Conservation (phyloP, 2,888 invertebrate genomes). For the Dryadula phaetusa region DNA sequence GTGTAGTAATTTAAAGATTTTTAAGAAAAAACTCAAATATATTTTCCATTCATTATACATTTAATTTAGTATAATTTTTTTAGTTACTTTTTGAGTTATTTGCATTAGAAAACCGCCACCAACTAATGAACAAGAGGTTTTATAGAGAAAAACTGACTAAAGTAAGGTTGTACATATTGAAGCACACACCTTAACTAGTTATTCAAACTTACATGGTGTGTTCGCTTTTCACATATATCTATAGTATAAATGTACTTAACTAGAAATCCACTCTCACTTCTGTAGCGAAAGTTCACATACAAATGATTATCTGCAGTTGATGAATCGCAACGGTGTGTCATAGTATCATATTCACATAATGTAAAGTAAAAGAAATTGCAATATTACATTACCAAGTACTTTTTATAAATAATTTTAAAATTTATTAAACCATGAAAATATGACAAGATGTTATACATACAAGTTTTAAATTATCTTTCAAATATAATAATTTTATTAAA, state of each 20-base stretch:
- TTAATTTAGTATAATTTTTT: too few species aligned
- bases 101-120: too few species aligned
- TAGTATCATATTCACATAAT: constrained; percentile 20
- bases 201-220: constrained; percentile 36
- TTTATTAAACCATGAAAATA: too few species aligned
- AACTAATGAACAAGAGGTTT: too few species aligned
- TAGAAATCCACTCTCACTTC: constrained; percentile 67
- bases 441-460: too few species aligned
- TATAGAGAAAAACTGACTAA: neutral
- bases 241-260: constrained; percentile 48
- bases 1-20: too few species aligned
- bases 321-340: constrained; percentile 41
- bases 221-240: constrained; percentile 37
- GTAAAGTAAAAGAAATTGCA: neutral
- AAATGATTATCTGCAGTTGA: constrained; percentile 44
- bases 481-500: too few species aligned
- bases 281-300: constrained; percentile 68
- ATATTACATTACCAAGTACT: neutral
- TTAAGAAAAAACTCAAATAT: too few species aligned
- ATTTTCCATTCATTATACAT: too few species aligned
- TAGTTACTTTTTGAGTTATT: too few species aligned
- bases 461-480: too few species aligned
- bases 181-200: constrained; percentile 50
- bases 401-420: neutral
- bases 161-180: constrained; percentile 5